Evolutionary conservation across 2,888 invertebrate species (phyloP).

Genomic region (Hydrotaea diabolus): DNA sequence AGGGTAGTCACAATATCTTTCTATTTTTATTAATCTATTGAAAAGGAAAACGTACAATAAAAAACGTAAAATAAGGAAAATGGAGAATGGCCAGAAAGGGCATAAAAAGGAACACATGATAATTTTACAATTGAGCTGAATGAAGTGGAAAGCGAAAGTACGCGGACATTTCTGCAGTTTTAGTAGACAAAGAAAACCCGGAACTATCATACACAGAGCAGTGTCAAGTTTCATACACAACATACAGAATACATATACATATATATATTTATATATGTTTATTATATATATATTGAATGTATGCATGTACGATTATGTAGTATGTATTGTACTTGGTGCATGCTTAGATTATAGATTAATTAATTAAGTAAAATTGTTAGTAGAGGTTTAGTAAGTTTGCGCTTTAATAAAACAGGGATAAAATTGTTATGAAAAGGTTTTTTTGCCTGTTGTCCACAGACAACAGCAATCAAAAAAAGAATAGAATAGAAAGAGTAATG

Average conservation of each 20-base stretch:
- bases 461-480: no score
- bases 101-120: constrained; percentile 18
- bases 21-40: not conserved
- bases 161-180: not conserved
- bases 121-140: constrained; percentile 4
- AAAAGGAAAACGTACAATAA: not conserved
- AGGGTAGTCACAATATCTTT: not conserved
- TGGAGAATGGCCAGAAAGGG: not conserved
- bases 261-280: no score
- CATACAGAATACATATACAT: not conserved
- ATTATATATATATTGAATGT: no score
- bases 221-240: not conserved
- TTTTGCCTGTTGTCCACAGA: not conserved
- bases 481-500: constrained; percentile 11
- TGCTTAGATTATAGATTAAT: constrained; percentile 12
- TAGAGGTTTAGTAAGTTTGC: constrained; percentile 3
- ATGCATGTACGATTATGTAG: not conserved
- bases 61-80: not conserved
- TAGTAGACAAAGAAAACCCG: not conserved
- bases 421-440: not conserved
- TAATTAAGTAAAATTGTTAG: not conserved
- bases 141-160: not conserved
- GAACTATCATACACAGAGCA: not conserved
- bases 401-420: constrained; percentile 8
- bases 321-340: not conserved